Base-by-base conservation (phyloP, 2,797 vertebrate species). In the Gephyroberyx darwinii region DNA sequence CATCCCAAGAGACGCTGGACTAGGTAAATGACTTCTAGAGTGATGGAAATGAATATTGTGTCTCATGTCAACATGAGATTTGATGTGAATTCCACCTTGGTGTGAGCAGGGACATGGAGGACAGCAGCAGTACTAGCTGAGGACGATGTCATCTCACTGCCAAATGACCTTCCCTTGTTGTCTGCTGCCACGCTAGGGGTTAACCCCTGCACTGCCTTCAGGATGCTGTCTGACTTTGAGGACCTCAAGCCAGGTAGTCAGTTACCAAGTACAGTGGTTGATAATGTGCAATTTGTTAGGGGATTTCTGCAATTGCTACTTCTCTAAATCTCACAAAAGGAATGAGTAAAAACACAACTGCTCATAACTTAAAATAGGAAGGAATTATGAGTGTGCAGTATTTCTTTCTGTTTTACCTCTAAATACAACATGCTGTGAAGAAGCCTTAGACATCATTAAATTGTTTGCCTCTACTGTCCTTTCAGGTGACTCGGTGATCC, bases 141-240 rank as follows among this genome's bases (percentile, higher is more conserved):
- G 70, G 78, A 92, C 2, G 72, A 68, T 17, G 85, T 99, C 74
- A 84, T 96, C 43, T 82, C 86, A 1, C 70, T 99, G 20, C 95
- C 96, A 0, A 91, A 77, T 1, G 92, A 96, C 82, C 93, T 99
- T 73, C 95, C 97, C 0, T 17, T 99, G 74, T 88, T 94, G 78
- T 93, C 92, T 0, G 97, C 98, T 0, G 97, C 98, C 75, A 99
- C 96, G 0, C 82, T 99, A 33, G 85, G 95, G 0, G 94, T 99
- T 73, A 99, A 99, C 81, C 96, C 98, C 71, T 98, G 97, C 91
- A 99, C 98, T 0, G 98, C 97, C 17, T 92, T 94, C 73, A 93
- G 98, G 85, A 92, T 99, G 96, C 90, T 99, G 31, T 71, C 85
- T 1, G 98, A 99, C 90, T 99, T 97, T 20, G 95, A 96, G 90